These are phyloP conservation scores for Metridium senile DNA, from an alignment of 92 coral and sea anemone genomes.

Conservation along the genomic window DNA sequence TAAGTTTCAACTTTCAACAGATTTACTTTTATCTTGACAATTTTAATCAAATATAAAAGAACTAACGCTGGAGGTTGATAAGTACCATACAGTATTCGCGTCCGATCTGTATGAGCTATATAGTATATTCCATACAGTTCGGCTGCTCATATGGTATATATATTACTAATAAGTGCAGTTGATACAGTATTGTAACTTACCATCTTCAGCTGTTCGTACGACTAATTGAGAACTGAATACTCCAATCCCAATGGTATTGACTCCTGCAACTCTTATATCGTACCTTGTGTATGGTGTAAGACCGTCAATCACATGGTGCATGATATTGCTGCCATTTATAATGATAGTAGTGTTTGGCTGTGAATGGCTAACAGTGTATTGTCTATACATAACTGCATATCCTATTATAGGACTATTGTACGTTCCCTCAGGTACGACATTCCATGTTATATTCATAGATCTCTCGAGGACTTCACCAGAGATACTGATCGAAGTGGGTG, in stretches of 20 bases:
- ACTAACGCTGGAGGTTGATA: no score
- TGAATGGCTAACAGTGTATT: not conserved
- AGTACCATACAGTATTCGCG: no score
- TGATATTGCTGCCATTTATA: not conserved
- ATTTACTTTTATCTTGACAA: no score
- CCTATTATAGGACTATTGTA: slow-evolving; percentile 5
- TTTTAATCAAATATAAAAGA: no score
- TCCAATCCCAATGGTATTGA: slow-evolving; percentile 25
- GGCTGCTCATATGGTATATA: no score
- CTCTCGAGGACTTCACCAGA: not conserved
- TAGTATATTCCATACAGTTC: no score
- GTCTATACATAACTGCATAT: slow-evolving; percentile 23
- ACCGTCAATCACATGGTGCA: slow-evolving; percentile 18
- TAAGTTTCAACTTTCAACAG: no score
- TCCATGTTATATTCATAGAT: slow-evolving; percentile 29
- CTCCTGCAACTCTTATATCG: slow-evolving; percentile 32
- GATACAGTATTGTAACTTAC: no score
- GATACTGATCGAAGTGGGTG: slow-evolving; percentile 7
- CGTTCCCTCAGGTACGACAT: slow-evolving; percentile 4
- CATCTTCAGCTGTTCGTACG: slow-evolving; percentile 33
- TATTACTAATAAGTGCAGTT: no score
- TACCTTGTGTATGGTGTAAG: slow-evolving; percentile 26
- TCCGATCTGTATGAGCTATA: no score
- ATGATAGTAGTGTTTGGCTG: not conserved
- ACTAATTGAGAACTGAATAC: slow-evolving; percentile 2